phyloP scores from a whole-genome alignment of 2,888 invertebrate genomes.

The Julus scandinavius region DNA sequence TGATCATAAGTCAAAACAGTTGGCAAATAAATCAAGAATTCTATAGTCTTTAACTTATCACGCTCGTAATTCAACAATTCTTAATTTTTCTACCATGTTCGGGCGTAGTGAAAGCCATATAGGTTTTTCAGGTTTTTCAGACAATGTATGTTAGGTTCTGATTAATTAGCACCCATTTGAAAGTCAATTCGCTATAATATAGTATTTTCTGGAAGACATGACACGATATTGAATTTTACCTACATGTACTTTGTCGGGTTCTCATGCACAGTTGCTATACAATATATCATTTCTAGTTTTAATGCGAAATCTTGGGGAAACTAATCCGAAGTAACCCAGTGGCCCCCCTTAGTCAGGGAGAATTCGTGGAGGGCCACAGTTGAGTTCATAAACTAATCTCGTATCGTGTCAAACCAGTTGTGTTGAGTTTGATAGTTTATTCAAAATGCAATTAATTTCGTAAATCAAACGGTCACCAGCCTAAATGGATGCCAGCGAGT shows the following conservation, averaged over 20 bases:
- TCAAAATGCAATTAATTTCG: constrained; percentile 35
- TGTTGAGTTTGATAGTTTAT: constrained; percentile 26
- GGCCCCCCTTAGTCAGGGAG: neutral
- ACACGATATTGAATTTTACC: neutral
- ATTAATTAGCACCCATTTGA: neutral
- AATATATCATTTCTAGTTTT: neutral
- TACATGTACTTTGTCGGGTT: neutral
- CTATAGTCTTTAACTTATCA: no score
- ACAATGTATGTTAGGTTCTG: neutral
- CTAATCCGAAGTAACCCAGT: constrained; percentile 35
- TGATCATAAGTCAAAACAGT: no score
- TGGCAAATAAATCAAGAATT: no score
- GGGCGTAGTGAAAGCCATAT: neutral
- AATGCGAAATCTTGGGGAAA: neutral
- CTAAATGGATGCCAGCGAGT: neutral
- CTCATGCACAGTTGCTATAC: neutral
- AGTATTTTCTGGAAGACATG: neutral
- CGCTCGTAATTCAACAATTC: no score
- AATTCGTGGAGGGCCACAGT: constrained; percentile 22
- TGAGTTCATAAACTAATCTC: constrained; percentile 14
- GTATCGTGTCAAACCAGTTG: neutral
- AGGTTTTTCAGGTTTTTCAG: neutral
- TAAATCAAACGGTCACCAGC: constrained; percentile 35
- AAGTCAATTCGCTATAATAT: neutral
- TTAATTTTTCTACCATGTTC: no score